These are phyloP conservation scores for Hyles euphorbiae DNA, from an alignment of 1,140 invertebrate species.

Conservation along the genomic window DNA sequence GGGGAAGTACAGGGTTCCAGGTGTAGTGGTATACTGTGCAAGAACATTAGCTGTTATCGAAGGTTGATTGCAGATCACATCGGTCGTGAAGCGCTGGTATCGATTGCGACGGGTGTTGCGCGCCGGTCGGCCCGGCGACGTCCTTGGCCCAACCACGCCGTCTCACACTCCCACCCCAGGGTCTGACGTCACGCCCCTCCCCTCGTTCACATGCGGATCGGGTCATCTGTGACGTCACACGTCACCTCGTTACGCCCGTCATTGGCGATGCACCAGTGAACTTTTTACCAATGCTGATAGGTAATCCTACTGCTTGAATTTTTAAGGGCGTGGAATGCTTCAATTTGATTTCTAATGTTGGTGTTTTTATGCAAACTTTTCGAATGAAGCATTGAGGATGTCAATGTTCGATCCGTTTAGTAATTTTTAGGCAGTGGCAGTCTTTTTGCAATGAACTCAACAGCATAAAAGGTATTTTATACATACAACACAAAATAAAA, in stretches of 20 bases:
- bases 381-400: too few relatives aligned
- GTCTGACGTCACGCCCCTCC: constrained; percentile 55
- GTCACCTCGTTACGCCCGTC: constrained; percentile 20
- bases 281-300: constrained; percentile 10
- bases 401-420: too few relatives aligned
- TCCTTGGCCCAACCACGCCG: constrained; percentile 62
- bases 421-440: too few relatives aligned
- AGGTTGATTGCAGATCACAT: constrained; percentile 27
- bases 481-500: too few relatives aligned
- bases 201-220: constrained; percentile 43
- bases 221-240: constrained; percentile 52
- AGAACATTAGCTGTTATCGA: background rate
- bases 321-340: too few relatives aligned
- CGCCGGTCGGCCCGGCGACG: constrained; percentile 62
- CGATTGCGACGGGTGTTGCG: constrained; percentile 61
- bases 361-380: too few relatives aligned
- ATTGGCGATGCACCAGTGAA: constrained; percentile 17
- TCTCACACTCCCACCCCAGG: constrained; percentile 36
- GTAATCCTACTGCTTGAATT: background rate
- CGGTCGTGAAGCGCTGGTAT: constrained; percentile 38
- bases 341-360: too few relatives aligned
- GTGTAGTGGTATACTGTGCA: too few relatives aligned
- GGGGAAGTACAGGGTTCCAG: too few relatives aligned
- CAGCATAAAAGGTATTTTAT: too few relatives aligned
- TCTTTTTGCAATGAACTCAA: too few relatives aligned